Evolutionary conservation across 2,797 vertebrate species (phyloP).

Genomic region (Siniperca undulata): DNA sequence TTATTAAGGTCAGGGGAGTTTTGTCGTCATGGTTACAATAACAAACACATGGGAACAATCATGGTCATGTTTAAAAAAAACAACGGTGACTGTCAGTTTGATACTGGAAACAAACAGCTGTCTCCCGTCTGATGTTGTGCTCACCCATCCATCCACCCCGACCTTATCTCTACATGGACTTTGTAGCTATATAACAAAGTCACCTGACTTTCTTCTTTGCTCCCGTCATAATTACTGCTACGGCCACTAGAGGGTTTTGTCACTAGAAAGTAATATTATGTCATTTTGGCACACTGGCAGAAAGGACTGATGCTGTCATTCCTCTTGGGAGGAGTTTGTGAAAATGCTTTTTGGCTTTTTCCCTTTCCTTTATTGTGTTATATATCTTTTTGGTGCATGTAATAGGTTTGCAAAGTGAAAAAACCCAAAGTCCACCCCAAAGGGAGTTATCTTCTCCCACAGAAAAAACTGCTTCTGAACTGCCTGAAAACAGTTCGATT

Average conservation of each 20-base stretch:
- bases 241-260: conserved; percentile 12
- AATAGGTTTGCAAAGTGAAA: no score
- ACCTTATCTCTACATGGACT: background rate
- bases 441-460: no score
- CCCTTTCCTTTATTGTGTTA: no score
- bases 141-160: background rate
- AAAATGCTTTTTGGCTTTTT: conserved; percentile 2
- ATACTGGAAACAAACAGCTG: background rate
- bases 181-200: no score
- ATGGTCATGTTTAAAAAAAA: background rate
- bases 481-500: no score
- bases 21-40: no score
- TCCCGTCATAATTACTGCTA: no score
- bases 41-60: no score
- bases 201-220: no score
- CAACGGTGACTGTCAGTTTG: background rate
- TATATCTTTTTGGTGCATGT: no score
- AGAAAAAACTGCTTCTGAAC: no score
- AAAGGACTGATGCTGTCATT: conserved; percentile 9
- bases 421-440: no score
- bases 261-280: conserved; percentile 15
- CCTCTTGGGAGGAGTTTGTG: background rate
- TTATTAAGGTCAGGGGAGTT: background rate
- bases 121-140: background rate
- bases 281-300: conserved; percentile 11